These are phyloP conservation scores for Psittacula cyanocephala DNA, from an alignment of 2,113 vertebrate species.

Conservation along the genomic window DNA sequence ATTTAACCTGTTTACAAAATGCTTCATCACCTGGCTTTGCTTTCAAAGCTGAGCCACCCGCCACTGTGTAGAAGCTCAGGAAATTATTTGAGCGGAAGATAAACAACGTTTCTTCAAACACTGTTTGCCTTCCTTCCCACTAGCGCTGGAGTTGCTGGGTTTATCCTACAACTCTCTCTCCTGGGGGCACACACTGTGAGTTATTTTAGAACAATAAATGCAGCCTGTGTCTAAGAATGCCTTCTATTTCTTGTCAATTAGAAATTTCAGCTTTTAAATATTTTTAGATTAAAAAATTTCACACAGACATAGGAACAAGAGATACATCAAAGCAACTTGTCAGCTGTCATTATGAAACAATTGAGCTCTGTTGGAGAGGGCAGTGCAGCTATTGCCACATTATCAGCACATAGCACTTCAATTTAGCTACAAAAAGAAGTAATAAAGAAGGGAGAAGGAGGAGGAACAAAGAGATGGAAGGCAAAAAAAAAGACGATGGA, in stretches of 20 bases:
- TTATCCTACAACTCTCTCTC: conserved; percentile 15
- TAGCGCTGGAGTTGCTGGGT: neutral
- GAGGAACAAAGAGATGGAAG: neutral
- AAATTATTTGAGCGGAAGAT: neutral
- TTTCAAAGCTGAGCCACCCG: neutral
- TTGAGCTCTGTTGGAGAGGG: neutral
- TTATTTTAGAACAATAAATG: neutral
- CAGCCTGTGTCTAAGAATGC: neutral
- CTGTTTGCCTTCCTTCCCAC: neutral
- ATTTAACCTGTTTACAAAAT: neutral
- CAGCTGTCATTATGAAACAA: neutral
- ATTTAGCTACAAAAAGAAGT: neutral
- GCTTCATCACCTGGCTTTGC: neutral
- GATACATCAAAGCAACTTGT: neutral
- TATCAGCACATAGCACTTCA: neutral
- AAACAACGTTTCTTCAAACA: neutral
- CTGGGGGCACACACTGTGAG: neutral
- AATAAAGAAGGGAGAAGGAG: neutral
- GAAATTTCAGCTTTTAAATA: neutral
- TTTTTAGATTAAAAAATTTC: conserved; percentile 3
- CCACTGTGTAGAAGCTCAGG: neutral
- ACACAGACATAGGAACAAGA: neutral
- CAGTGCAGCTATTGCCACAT: neutral
- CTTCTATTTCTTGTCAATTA: neutral
- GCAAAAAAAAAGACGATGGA: neutral